Conservation (phyloP, 1,140 invertebrate genomes). For the Zaprionus camerounensis region DNA sequence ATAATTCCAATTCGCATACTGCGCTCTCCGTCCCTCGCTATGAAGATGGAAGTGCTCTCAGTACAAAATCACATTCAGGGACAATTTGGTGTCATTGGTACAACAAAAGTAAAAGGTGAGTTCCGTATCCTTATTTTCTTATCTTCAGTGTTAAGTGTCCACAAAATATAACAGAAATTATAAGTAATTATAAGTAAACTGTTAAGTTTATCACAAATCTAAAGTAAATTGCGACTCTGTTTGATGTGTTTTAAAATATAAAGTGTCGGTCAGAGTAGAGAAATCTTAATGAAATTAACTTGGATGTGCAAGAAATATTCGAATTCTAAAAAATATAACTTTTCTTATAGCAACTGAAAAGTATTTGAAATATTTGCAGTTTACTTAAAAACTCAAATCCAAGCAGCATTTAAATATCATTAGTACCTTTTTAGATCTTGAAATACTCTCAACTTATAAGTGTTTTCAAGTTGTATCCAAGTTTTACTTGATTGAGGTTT, state of each 20-base stretch:
- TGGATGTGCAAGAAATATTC: too few species aligned
- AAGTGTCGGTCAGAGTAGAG: too few species aligned
- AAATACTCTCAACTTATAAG: too few species aligned
- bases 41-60: constrained; percentile 84
- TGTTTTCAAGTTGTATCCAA: background rate
- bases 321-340: too few species aligned
- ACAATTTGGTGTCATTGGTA: constrained; percentile 83
- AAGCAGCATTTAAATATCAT: too few species aligned
- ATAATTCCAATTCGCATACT: constrained; percentile 24
- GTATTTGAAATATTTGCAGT: too few species aligned
- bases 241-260: too few species aligned
- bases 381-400: too few species aligned
- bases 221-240: background rate
- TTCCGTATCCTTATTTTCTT: constrained; percentile 2
- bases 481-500: background rate
- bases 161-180: background rate
- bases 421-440: too few species aligned
- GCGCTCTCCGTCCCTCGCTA: constrained; percentile 47
- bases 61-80: constrained; percentile 84
- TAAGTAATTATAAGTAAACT: background rate
- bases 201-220: background rate
- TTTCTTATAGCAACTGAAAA: too few species aligned
- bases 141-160: background rate
- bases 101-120: constrained; percentile 84
- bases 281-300: too few species aligned